phyloP scores from a whole-genome alignment of 92 coral and sea anemone species.

The Micromussa lordhowensis region DNA sequence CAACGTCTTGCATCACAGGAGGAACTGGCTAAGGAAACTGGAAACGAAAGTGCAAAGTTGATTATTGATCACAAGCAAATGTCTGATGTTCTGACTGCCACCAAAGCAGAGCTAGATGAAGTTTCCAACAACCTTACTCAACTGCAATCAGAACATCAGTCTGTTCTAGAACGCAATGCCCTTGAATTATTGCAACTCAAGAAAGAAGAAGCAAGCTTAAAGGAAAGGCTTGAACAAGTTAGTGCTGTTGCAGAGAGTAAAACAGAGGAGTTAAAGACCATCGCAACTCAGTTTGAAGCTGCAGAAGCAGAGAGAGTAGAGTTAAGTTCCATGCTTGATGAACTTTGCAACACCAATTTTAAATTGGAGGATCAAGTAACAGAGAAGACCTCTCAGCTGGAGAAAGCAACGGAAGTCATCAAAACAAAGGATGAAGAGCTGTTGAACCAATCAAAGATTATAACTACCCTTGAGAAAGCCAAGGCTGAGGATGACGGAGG shows the following conservation, averaged over 20 bases:
- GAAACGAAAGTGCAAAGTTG: constrained; percentile 34
- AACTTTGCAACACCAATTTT: constrained; percentile 39
- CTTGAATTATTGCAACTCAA: background rate
- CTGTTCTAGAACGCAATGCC: background rate
- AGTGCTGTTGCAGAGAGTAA: constrained; percentile 40
- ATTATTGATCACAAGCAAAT: constrained; percentile 35
- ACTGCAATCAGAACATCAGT: constrained; percentile 7
- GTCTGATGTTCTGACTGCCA: constrained; percentile 27
- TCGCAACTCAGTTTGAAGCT: background rate
- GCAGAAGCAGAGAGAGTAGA: constrained; percentile 30
- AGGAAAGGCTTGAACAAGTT: constrained; percentile 45
- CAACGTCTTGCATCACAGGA: constrained; percentile 22
- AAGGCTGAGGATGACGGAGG: constrained; percentile 5
- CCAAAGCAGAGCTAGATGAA: constrained; percentile 41
- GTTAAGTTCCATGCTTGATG: constrained; percentile 41
- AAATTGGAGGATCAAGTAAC: constrained; percentile 31
- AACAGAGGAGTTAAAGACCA: constrained; percentile 31
- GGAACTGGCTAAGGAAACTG: constrained; percentile 20
- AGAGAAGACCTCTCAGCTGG: constrained; percentile 20
- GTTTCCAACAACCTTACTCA: constrained; percentile 20
- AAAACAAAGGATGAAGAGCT: constrained; percentile 37
- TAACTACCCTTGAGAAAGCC: constrained; percentile 35
- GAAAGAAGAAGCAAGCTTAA: constrained; percentile 31
- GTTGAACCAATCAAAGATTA: background rate
- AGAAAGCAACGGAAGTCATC: background rate